Evolutionary conservation across 2,888 invertebrate species (phyloP), one percentile per base, ranked within the genome.

Genomic region (Drosophila neoperkinsi): DNA sequence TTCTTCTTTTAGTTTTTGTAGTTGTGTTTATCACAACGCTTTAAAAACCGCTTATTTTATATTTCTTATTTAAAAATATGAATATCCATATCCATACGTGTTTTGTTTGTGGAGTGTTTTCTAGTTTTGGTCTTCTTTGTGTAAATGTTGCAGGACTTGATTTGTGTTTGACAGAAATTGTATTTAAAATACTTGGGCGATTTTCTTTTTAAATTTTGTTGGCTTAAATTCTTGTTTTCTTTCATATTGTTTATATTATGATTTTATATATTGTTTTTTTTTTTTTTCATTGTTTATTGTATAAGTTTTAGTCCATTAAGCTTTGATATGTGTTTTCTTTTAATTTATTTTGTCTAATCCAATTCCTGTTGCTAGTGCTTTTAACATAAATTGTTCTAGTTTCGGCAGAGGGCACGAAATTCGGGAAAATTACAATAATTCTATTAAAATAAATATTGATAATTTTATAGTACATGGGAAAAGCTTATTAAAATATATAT

Each of bases 151-250:
- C 61, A 65, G 61, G 61, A 59, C 60, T 46, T 70, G 56, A 21
- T 50, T 71, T 66, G 55, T 59, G 36, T 75, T 66, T 49, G 65
- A 70, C 73, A 70, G 81, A 81, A 84, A 85, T 87, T 79, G 69
- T 90, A 84, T 85, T 79, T 88, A 87, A 87, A 90, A 81, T 90
- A 87, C 79, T 68, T 87, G 71, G 72, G 81, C 81, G 71, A 66
- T 69, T 72, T 72, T 28, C 67, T 73, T 53, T 53, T 76, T 46
- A 16, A 46, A 75, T 81, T 89, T 73, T 75, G 68, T 73, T 89
- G 74, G 75, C 81, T 83, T 73, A 79, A 71, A 64, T 70, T 70
- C 58, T 61, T 61, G 25, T 64, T 65, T 55, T 55, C 51, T 61
- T 52, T 25, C 43, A 25, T 62, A 49, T 59, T 57, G 43, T 71